Evolutionary conservation across 2,797 vertebrate species (phyloP).

Genomic region (Peromyscus nudipes): DNA sequence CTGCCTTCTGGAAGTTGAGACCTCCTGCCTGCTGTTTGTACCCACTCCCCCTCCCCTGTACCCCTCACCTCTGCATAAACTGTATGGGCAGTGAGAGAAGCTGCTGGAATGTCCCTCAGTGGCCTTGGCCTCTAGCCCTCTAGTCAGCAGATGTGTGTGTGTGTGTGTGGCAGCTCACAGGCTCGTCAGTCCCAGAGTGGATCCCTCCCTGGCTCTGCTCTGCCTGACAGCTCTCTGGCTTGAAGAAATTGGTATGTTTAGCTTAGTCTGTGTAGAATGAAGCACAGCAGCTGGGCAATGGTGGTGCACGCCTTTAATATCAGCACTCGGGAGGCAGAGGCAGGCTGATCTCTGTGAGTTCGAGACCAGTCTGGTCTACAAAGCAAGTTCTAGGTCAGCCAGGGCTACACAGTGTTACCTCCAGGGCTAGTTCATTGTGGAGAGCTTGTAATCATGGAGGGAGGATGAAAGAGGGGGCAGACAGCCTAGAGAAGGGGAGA

Average conservation of each 20-base stretch:
- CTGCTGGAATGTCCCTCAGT: not conserved
- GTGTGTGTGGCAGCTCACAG: rapidly evolving
- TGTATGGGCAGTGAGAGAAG: rapidly evolving
- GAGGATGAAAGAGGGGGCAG: not conserved
- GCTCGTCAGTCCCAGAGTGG: not conserved
- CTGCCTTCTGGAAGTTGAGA: not conserved
- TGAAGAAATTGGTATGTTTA: rapidly evolving
- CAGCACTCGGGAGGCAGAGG: not conserved
- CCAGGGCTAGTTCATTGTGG: rapidly evolving
- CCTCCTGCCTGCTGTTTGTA: not conserved
- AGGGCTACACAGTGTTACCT: rapidly evolving
- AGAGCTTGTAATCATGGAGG: too few species aligned
- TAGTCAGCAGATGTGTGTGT: not conserved
- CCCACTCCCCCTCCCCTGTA: rapidly evolving
- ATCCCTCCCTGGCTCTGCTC: not conserved
- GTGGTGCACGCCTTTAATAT: not conserved
- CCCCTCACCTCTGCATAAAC: not conserved
- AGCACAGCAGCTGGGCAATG: not conserved
- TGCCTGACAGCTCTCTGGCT: not conserved
- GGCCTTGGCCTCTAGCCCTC: not conserved
- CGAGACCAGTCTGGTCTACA: not conserved
- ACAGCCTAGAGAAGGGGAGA: not conserved
- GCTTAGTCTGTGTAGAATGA: not conserved
- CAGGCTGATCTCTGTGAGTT: not conserved
- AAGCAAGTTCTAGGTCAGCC: not conserved